These are phyloP conservation scores for Calcarius lapponicus DNA, from an alignment of 2,797 vertebrate species.

Conservation along the genomic window DNA sequence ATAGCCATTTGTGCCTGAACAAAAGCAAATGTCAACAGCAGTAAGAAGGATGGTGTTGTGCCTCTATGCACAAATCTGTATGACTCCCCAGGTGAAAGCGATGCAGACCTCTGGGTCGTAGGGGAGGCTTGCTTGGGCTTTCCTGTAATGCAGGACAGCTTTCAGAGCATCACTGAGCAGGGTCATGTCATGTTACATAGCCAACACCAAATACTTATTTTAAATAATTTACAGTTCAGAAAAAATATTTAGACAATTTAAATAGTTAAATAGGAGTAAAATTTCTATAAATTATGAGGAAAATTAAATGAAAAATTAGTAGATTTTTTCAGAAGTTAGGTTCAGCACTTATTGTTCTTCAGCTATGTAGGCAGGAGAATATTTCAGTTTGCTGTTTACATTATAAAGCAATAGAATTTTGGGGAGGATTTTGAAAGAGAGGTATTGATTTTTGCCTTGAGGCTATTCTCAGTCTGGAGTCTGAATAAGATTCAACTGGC, in stretches of 20 bases:
- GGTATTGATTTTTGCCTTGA: neutral
- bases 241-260: neutral
- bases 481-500: neutral
- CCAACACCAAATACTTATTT: neutral
- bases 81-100: neutral
- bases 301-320: neutral
- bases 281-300: neutral
- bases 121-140: neutral
- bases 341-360: neutral
- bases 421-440: neutral
- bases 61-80: neutral
- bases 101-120: neutral
- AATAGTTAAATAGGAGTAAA: neutral
- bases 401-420: neutral
- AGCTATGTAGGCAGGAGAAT: neutral
- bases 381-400: neutral
- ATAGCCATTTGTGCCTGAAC: neutral
- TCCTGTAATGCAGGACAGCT: neutral
- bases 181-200: neutral
- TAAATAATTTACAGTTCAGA: neutral
- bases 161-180: neutral
- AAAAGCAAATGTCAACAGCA: neutral
- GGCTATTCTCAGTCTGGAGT: neutral
- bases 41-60: neutral
- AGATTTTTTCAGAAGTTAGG: neutral